These are phyloP conservation scores for Trissolcus basalis DNA, from an alignment of 1,140 invertebrate species.

Conservation along the genomic window DNA sequence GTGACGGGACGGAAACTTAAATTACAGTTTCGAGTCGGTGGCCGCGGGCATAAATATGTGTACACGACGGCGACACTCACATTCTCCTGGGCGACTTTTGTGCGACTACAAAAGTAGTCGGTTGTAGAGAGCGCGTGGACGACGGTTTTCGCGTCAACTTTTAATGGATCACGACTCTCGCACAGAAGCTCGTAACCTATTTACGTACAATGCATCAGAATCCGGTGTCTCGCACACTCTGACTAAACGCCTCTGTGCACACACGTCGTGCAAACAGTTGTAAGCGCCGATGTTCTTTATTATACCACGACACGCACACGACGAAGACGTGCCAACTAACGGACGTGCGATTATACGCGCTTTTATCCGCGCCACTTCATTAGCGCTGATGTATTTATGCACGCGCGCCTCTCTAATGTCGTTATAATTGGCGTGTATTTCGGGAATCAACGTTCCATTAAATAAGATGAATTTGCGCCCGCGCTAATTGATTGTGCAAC, in stretches of 20 bases:
- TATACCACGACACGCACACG: neutral
- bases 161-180: slow-evolving; percentile 64
- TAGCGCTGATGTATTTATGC: slow-evolving; percentile 1
- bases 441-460: too few species aligned
- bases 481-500: too few species aligned
- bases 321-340: slow-evolving; percentile 1
- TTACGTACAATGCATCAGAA: slow-evolving; percentile 52
- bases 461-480: too few species aligned
- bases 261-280: neutral
- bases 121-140: slow-evolving; percentile 52
- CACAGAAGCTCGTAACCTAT: slow-evolving; percentile 61
- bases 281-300: slow-evolving; percentile 3
- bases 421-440: slow-evolving; percentile 30
- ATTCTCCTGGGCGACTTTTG: slow-evolving; percentile 36
- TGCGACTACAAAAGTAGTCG: slow-evolving; percentile 42
- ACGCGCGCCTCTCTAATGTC: slow-evolving; percentile 39
- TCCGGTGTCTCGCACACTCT: slow-evolving; percentile 11
- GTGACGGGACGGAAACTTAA: slow-evolving; percentile 69
- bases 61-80: slow-evolving; percentile 2
- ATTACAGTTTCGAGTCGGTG: slow-evolving; percentile 69
- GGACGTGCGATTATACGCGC: neutral
- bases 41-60: slow-evolving; percentile 51
- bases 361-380: neutral
- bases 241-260: too few species aligned
- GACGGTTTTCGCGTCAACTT: slow-evolving; percentile 56